These are phyloP conservation scores for Megamerina dolium DNA, from an alignment of 2,888 invertebrate genomes.

Conservation along the genomic window DNA sequence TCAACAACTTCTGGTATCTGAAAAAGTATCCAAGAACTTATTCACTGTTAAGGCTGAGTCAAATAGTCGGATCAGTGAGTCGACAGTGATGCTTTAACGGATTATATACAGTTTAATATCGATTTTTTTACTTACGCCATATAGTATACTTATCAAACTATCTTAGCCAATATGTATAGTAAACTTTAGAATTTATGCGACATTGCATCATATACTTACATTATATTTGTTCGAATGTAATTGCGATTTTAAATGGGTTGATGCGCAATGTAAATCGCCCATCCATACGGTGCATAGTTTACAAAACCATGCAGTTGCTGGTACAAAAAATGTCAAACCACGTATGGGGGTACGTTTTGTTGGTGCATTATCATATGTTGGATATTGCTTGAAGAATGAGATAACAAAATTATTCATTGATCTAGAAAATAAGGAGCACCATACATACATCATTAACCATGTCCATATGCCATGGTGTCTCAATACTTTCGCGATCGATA, in stretches of 20 bases:
- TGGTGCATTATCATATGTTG: conserved; percentile 63
- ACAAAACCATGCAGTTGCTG: conserved; percentile 85
- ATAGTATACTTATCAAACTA: too few relatives aligned
- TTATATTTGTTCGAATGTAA: conserved; percentile 74
- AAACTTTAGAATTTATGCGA: too few relatives aligned
- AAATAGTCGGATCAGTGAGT: too few relatives aligned
- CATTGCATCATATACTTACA: too few relatives aligned
- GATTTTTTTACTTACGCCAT: too few relatives aligned
- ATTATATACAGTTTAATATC: too few relatives aligned
- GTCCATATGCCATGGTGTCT: conserved; percentile 46
- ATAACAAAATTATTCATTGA: neutral
- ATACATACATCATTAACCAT: conserved; percentile 41
- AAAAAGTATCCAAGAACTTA: too few relatives aligned
- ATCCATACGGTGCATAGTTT: conserved; percentile 83
- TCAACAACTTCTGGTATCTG: too few relatives aligned
- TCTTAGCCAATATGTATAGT: too few relatives aligned
- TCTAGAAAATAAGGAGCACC: neutral
- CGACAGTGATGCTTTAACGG: too few relatives aligned
- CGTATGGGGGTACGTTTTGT: conserved; percentile 76
- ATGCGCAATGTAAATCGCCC: conserved; percentile 82
- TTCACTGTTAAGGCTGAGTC: too few relatives aligned
- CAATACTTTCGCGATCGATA: conserved; percentile 49
- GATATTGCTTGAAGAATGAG: conserved; percentile 52
- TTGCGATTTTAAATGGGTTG: conserved; percentile 75
- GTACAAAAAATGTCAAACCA: conserved; percentile 82